Base-by-base conservation (phyloP, 2,797 vertebrate species). In the Yasuhikotakia modesta region DNA sequence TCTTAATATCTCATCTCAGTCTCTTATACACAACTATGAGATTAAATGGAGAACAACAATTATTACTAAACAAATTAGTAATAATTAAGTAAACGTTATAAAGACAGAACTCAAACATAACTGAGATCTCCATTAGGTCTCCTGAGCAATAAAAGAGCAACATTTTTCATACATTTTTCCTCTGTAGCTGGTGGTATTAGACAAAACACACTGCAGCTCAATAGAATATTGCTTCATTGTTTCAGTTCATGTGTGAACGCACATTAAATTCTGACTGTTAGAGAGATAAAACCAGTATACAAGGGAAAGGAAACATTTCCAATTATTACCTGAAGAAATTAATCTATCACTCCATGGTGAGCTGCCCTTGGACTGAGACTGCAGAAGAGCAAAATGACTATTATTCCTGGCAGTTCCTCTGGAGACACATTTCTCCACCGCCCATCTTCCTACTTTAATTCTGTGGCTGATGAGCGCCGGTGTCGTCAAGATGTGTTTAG, bases 291-390 rank as follows among this genome's bases (percentile, higher is more conserved):
- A 32, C 39, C 57, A 78, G 45, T 52, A n/a, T n/a, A 70, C 76
- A 82, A 79, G 83, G 73, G 84, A 83, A 88, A 19, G 1, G 79
- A 84, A 86, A 86, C 85, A 87, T 87, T 84, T 87, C 85, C 85
- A 90, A 91, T 89, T 88, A 90, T 86, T 85, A 82, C 71, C 77
- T 73, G 81, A 45, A 67, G 82, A 88, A 89, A 87, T 87, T 84
- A 84, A 82, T 83, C 70, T 66, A 80, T 77, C 70, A 17, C 53
- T 61, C 24, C 30, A 2, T 61, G 30, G 45, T 77, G 55, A 70
- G 57, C 66, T 69, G 57, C 75, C 27, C 30, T 70, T 77, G 43
- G 67, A 52, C 52, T 69, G 39, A 60, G 65, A 48, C 66, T 14
- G 75, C 27, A 39, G 67, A 53, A 24, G 43, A 52, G 43, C 43